Evolutionary conservation across 2,888 invertebrate species (phyloP).

Genomic region (Dinocampus coccinellae): DNA sequence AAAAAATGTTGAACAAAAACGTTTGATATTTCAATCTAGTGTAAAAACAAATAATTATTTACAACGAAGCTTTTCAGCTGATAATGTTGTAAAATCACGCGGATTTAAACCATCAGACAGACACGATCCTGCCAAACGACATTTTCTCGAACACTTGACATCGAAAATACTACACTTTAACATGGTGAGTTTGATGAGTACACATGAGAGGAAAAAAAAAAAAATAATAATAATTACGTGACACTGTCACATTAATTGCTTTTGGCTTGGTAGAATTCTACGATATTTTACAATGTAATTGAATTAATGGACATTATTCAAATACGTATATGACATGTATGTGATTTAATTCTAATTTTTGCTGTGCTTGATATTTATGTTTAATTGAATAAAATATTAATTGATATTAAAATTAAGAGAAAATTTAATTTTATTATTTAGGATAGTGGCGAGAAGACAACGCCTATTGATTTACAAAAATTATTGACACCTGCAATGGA

Average conservation of each 20-base stretch:
- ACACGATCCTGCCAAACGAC: slow-evolving; percentile 84
- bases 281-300: slow-evolving; percentile 4
- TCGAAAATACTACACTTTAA: slow-evolving; percentile 86
- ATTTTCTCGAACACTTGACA: slow-evolving; percentile 84
- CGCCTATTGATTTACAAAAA: slow-evolving; percentile 86
- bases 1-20: slow-evolving; percentile 57
- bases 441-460: slow-evolving; percentile 70
- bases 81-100: slow-evolving; percentile 70
- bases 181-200: slow-evolving; percentile 76
- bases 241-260: neutral
- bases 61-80: slow-evolving; percentile 64
- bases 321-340: neutral
- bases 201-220: neutral
- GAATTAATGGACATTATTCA: neutral
- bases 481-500: slow-evolving; percentile 91
- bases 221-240: neutral
- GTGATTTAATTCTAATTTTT: neutral
- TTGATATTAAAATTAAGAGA: too few relatives aligned
- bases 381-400: neutral
- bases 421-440: slow-evolving; percentile 60
- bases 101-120: slow-evolving; percentile 90
- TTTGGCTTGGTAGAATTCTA: neutral
- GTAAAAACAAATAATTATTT: slow-evolving; percentile 49
- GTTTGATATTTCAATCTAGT: slow-evolving; percentile 41
- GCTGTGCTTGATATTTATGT: neutral